Percentiles rank a stretch among this genome's conserved stretches.
Evolutionary conservation across 2,113 vertebrate genomes (phyloP).

Genomic region (Siniperca knerii): DNA sequence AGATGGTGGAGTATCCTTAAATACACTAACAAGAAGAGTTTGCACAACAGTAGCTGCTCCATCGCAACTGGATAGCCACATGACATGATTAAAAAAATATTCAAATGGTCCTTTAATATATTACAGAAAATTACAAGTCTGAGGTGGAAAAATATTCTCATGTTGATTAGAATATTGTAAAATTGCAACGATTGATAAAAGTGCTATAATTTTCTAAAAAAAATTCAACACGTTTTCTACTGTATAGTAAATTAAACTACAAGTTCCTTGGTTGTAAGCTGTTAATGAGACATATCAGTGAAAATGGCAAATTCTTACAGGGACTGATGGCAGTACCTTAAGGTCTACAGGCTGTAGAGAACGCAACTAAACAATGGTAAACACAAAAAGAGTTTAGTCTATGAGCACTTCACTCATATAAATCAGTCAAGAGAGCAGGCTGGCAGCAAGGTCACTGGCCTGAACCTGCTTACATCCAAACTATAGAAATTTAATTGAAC

Average conservation of each 20-base stretch:
- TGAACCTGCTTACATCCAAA: conserved; percentile 39
- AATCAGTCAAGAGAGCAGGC: conserved; percentile 61
- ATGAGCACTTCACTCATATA: conserved; percentile 58
- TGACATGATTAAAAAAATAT: not conserved
- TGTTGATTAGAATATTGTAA: conserved; percentile 2
- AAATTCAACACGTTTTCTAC: not conserved
- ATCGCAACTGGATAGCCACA: not conserved
- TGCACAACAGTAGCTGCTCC: not conserved
- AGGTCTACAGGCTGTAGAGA: conserved; percentile 25
- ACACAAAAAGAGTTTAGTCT: conserved; percentile 48
- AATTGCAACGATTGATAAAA: not conserved
- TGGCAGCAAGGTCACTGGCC: conserved; percentile 39
- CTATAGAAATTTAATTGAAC: conserved; percentile 49
- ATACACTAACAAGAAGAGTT: not conserved
- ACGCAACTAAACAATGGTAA: conserved; percentile 27
- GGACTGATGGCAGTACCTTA: not conserved
- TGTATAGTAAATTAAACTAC: conserved; percentile 13
- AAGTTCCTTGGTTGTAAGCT: not conserved
- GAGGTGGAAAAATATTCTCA: not conserved
- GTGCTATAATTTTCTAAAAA: not conserved
- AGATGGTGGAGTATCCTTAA: not conserved
- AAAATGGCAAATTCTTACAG: conserved; percentile 30
- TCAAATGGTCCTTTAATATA: not conserved
- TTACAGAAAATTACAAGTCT: not conserved
- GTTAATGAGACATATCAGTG: not conserved